These are phyloP conservation scores for Drosophila cognata DNA, from an alignment of 2,888 invertebrate species.

Conservation along the genomic window DNA sequence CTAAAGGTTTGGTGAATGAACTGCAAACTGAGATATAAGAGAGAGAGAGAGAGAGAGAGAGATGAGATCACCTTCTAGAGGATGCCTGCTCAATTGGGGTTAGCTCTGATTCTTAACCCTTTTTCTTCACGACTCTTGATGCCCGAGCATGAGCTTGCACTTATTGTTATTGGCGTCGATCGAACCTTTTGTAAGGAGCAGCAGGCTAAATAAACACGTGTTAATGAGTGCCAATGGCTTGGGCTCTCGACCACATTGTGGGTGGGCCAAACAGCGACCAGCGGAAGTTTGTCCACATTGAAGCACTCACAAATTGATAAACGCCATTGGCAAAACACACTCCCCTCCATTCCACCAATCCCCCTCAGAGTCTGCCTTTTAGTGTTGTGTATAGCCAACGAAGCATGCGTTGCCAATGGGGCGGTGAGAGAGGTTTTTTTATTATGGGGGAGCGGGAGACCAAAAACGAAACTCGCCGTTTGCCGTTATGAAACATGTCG, in stretches of 20 bases:
- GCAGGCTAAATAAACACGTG: conserved; percentile 77
- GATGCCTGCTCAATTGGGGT: conserved; percentile 33
- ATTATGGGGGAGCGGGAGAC: conserved; percentile 1
- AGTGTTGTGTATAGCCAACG: conserved; percentile 54
- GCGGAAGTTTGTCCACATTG: conserved; percentile 52
- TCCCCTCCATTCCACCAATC: background rate
- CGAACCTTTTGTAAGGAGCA: conserved; percentile 63
- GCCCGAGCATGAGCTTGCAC: conserved; percentile 71
- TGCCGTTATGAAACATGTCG: conserved; percentile 80
- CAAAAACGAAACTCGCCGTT: conserved; percentile 36
- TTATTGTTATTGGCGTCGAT: conserved; percentile 79
- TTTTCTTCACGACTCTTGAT: conserved; percentile 10
- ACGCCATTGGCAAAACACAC: conserved; percentile 77
- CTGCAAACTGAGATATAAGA: conserved; percentile 24
- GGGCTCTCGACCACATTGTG: conserved; percentile 53
- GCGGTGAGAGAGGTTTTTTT: background rate
- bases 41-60: background rate
- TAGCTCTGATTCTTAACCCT: conserved; percentile 10
- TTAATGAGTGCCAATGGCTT: conserved; percentile 73
- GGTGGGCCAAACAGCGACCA: conserved; percentile 60
- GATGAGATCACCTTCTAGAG: conserved; percentile 24
- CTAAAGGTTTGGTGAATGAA: conserved; percentile 71
- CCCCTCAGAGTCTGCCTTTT: background rate
- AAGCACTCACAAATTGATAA: conserved; percentile 71
- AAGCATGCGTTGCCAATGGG: conserved; percentile 59